Percentiles rank a stretch among this genome's conserved stretches.
Conservation (phyloP, 2,113 vertebrate species). For the Microcebus tavaratra region DNA sequence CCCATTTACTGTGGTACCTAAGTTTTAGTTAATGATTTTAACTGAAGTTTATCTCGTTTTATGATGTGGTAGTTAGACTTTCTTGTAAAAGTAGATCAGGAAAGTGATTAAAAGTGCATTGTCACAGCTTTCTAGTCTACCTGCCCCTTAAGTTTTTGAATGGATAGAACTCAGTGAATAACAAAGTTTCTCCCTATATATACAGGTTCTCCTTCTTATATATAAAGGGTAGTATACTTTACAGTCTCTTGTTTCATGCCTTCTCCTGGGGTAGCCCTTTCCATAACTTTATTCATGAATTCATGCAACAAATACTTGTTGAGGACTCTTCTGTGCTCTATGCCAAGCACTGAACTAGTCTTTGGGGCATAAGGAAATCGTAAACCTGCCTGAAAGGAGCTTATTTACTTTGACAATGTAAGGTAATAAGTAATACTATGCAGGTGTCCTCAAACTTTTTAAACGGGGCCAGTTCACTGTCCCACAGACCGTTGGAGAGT, state of each 20-base stretch:
- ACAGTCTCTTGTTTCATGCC: background rate
- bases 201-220: background rate
- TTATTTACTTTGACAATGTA: background rate
- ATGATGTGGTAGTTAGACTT: background rate
- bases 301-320: background rate
- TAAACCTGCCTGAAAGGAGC: background rate
- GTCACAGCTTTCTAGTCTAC: background rate
- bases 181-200: background rate
- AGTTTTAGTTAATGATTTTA: slow-evolving; percentile 59
- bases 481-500: too few species aligned
- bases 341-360: background rate
- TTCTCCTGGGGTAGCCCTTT: background rate
- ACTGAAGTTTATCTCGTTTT: slow-evolving; percentile 21
- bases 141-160: background rate
- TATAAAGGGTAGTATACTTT: background rate
- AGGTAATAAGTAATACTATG: background rate
- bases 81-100: slow-evolving; percentile 3
- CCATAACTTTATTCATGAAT: background rate
- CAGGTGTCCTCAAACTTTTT: too few species aligned
- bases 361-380: background rate
- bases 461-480: too few species aligned
- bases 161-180: background rate
- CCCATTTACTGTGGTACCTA: background rate
- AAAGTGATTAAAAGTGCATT: slow-evolving; percentile 10
- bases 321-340: background rate